These are phyloP conservation scores for Nomada fabriciana DNA, from an alignment of 2,888 invertebrate genomes.

Conservation along the genomic window DNA sequence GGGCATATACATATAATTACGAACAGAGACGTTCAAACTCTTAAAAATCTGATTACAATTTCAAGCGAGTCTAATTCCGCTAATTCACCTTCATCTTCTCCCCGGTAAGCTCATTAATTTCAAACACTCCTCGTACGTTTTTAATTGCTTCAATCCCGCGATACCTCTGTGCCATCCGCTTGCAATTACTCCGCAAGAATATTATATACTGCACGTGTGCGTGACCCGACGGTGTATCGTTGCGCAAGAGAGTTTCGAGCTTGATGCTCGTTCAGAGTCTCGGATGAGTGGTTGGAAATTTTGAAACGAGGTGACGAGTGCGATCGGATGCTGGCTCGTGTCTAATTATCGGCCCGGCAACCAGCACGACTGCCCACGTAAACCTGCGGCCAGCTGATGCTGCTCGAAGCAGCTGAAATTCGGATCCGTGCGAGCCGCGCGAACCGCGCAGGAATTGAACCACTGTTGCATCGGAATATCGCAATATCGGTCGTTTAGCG, in stretches of 20 bases:
- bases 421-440: conserved; percentile 27
- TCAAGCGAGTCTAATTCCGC: no score
- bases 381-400: conserved; percentile 14
- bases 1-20: no score
- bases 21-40: no score
- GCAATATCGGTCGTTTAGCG: conserved; percentile 43
- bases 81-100: no score
- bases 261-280: background rate
- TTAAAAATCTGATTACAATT: no score
- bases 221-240: no score
- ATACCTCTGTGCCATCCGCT: no score
- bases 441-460: conserved; percentile 33
- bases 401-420: conserved; percentile 16
- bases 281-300: conserved; percentile 25
- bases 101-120: no score
- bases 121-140: no score
- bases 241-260: background rate
- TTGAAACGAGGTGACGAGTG: conserved; percentile 45
- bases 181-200: no score
- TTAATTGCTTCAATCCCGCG: no score
- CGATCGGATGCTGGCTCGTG: conserved; percentile 33
- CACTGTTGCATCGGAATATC: conserved; percentile 38
- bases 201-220: no score
- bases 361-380: conserved; percentile 51
- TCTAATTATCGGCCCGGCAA: conserved; percentile 59